Conservation (phyloP, 2,797 vertebrate species). For the Amblyopsis hoosieri region DNA sequence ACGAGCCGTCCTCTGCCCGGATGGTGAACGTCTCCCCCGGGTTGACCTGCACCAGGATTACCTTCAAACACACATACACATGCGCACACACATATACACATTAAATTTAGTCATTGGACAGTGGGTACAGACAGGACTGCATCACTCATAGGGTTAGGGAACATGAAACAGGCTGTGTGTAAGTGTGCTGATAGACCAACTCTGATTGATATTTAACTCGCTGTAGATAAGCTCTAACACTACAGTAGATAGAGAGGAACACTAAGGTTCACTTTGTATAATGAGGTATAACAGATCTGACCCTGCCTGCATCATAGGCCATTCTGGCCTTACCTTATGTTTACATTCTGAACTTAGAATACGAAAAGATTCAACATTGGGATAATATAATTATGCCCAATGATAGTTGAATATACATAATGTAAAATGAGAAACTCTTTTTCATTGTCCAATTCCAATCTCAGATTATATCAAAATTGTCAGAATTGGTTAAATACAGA, state of each 20-base stretch:
- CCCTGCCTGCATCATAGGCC: too few relatives aligned
- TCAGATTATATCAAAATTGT: too few relatives aligned
- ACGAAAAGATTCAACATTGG: too few relatives aligned
- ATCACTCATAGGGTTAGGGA: not conserved
- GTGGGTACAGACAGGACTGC: not conserved
- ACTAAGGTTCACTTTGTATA: slow-evolving; percentile 38
- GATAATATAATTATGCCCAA: too few relatives aligned
- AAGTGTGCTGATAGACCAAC: not conserved
- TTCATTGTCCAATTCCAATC: too few relatives aligned
- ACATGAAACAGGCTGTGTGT: not conserved
- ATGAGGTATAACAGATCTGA: slow-evolving; percentile 15
- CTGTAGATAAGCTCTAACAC: too few relatives aligned
- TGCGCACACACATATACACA: slow-evolving; percentile 24
- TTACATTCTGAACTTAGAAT: too few relatives aligned
- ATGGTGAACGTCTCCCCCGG: slow-evolving; percentile 99
- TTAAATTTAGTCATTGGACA: slow-evolving; percentile 8
- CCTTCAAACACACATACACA: slow-evolving; percentile 70
- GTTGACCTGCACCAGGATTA: slow-evolving; percentile 98
- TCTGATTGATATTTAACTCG: too few relatives aligned
- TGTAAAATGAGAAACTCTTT: too few relatives aligned
- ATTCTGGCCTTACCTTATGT: too few relatives aligned
- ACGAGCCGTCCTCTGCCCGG: slow-evolving; percentile 94
- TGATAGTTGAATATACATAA: too few relatives aligned
- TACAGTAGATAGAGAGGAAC: slow-evolving; percentile 20
- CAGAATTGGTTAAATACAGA: too few relatives aligned